Evolutionary conservation across 2,888 invertebrate genomes (phyloP).

Genomic region (Dryobotodes eremita): DNA sequence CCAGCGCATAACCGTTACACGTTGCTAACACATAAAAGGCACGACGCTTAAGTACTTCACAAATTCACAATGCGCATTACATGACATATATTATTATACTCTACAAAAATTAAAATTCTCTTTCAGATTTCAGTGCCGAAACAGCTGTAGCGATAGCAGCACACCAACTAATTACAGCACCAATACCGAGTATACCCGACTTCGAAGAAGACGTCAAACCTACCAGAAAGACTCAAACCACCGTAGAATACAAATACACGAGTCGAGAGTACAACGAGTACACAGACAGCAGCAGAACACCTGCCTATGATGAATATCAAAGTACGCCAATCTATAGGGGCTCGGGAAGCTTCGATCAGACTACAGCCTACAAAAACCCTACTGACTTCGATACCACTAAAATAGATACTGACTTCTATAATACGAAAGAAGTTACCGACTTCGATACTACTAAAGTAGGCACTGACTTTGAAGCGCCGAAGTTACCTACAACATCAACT

Average conservation of each 20-base stretch:
- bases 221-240: slow-evolving; percentile 75
- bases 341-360: slow-evolving; percentile 71
- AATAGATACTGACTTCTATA: slow-evolving; percentile 65
- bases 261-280: slow-evolving; percentile 78
- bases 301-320: slow-evolving; percentile 74
- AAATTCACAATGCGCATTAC: neutral
- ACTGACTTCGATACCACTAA: slow-evolving; percentile 69
- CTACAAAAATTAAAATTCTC: slow-evolving; percentile 33
- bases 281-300: slow-evolving; percentile 72
- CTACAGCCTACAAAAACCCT: slow-evolving; percentile 70
- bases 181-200: slow-evolving; percentile 82
- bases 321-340: slow-evolving; percentile 81
- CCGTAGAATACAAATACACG: slow-evolving; percentile 81
- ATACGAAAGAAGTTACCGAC: slow-evolving; percentile 60
- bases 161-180: slow-evolving; percentile 87
- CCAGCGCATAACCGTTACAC: neutral
- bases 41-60: neutral
- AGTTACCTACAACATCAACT: slow-evolving; percentile 44
- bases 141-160: slow-evolving; percentile 88
- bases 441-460: slow-evolving; percentile 67
- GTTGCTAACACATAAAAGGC: neutral
- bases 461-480: slow-evolving; percentile 54
- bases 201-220: slow-evolving; percentile 77
- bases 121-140: slow-evolving; percentile 83
- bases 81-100: neutral